Evolutionary conservation across 2,888 invertebrate genomes (phyloP), one percentile per base, ranked within the genome.

Genomic region (Drosophila multiciliata): DNA sequence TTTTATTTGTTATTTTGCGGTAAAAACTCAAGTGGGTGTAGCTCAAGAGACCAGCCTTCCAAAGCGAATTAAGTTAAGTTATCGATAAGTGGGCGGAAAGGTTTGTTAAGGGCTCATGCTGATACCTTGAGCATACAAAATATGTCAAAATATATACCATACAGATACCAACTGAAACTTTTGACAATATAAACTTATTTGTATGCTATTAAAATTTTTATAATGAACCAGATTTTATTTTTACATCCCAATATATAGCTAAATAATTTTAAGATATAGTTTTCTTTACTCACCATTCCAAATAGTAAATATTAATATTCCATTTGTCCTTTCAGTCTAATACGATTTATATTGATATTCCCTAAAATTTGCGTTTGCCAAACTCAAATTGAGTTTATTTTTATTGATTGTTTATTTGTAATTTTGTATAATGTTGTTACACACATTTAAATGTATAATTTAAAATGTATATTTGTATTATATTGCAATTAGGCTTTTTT

Each of bases 311-410:
- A 40, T 68, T 64, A 78, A 71, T 87, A 87, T 70, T 87, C 88
- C 83, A 82, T 77, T 85, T 82, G 82, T 79, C 55, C 60, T 55
- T 60, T 83, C 83, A 83, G 83, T 83, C 83, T 84, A 76, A 82
- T 82, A 62, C 62, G 64, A 71, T 75, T 78, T 62, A 53, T 48
- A 42, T 58, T 36, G 66, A 57, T 77, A 66, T 73, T 82, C 78
- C 75, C 70, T 58, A 78, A 83, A 65, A 42, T 52, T 70, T 53
- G 35, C 36, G 8, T 35, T 20, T 54, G 11, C 38, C 36, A 45
- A 57, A 38, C 57, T 72, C 72, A 63, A 63, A 62, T 38, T 12
- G 48, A 72, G 59, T 72, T 62, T 23, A 35, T 63, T 57, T 40
- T 33, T 40, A 26, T 8, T 48, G n/a, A 35, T 60, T 59, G 40